Conservation (phyloP, 2,888 invertebrate species). For the Drosophila borealis region DNA sequence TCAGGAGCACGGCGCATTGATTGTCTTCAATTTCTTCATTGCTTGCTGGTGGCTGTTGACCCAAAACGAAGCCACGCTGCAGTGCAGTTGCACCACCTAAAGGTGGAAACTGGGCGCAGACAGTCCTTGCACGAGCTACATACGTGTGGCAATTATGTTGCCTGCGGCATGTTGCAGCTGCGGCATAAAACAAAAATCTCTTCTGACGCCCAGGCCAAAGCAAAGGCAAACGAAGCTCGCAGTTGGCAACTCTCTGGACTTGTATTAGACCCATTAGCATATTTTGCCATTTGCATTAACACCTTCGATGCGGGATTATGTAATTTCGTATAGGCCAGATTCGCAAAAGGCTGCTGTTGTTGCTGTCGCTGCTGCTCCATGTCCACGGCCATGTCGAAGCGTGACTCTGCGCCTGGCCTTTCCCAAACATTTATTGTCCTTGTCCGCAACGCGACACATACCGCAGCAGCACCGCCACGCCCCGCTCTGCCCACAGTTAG, state of each 20-base stretch:
- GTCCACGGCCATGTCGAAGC: slow-evolving; percentile 64
- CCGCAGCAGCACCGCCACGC: slow-evolving; percentile 23
- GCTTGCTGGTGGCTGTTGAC: slow-evolving; percentile 45
- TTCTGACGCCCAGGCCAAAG: slow-evolving; percentile 26
- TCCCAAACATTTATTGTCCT: slow-evolving; percentile 80
- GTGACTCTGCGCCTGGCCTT: slow-evolving; percentile 71
- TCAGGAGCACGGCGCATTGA: slow-evolving; percentile 76
- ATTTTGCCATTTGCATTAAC: slow-evolving; percentile 82
- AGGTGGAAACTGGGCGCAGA: slow-evolving; percentile 36
- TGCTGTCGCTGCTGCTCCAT: slow-evolving; percentile 23
- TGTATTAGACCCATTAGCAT: slow-evolving; percentile 79
- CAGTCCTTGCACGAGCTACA: slow-evolving; percentile 46
- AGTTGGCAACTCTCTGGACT: slow-evolving; percentile 28
- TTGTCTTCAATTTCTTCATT: slow-evolving; percentile 77
- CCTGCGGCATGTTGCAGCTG: slow-evolving; percentile 38
- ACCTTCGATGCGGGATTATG: slow-evolving; percentile 80
- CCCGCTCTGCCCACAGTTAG: slow-evolving; percentile 25
- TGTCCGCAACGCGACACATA: slow-evolving; percentile 52
- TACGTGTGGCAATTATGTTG: slow-evolving; percentile 77
- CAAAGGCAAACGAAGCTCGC: slow-evolving; percentile 11
- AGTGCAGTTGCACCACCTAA: slow-evolving; percentile 32
- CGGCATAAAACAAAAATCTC: slow-evolving; percentile 47
- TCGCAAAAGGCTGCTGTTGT: slow-evolving; percentile 8
- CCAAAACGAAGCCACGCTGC: slow-evolving; percentile 41
- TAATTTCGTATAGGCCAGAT: slow-evolving; percentile 66